Evolutionary conservation across 2,888 invertebrate species (phyloP).

Genomic region (Harpalus rubripes): DNA sequence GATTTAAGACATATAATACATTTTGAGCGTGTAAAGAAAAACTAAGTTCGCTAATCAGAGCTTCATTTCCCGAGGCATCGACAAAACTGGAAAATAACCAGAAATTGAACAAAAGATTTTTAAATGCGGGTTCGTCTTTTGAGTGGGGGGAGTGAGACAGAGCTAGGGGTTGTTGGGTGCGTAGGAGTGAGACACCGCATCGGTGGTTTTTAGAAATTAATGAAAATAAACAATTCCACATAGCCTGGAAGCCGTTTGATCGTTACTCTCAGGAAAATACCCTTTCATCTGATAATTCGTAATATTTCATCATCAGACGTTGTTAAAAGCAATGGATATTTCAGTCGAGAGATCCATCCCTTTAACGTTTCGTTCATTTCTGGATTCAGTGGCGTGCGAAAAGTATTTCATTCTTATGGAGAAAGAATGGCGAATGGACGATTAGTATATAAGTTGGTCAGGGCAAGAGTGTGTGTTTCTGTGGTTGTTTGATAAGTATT

Average conservation of each 20-base stretch:
- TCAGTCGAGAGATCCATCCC: constrained; percentile 61
- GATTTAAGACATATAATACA: neutral
- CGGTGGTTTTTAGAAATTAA: constrained; percentile 66
- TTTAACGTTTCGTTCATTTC: constrained; percentile 53
- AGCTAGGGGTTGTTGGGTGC: neutral
- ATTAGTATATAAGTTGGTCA: no score
- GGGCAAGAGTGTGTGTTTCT: no score
- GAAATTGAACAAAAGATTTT: constrained; percentile 65
- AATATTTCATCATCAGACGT: constrained; percentile 67
- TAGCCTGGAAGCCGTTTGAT: constrained; percentile 65
- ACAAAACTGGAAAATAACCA: constrained; percentile 64
- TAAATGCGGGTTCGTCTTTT: constrained; percentile 64
- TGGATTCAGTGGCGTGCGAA: constrained; percentile 49
- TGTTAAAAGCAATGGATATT: constrained; percentile 67
- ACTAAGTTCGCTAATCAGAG: constrained; percentile 33
- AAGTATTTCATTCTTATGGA: neutral
- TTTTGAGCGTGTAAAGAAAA: constrained; percentile 46
- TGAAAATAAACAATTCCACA: constrained; percentile 67
- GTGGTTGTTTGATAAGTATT: no score
- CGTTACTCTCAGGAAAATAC: constrained; percentile 66
- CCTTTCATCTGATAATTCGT: constrained; percentile 67
- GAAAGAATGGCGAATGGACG: no score
- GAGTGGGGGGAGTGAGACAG: constrained; percentile 53
- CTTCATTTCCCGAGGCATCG: constrained; percentile 45
- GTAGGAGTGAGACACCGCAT: constrained; percentile 31